Evolutionary conservation across 2,797 vertebrate species (phyloP).

Genomic region (Microctenopoma steveboyesi): DNA sequence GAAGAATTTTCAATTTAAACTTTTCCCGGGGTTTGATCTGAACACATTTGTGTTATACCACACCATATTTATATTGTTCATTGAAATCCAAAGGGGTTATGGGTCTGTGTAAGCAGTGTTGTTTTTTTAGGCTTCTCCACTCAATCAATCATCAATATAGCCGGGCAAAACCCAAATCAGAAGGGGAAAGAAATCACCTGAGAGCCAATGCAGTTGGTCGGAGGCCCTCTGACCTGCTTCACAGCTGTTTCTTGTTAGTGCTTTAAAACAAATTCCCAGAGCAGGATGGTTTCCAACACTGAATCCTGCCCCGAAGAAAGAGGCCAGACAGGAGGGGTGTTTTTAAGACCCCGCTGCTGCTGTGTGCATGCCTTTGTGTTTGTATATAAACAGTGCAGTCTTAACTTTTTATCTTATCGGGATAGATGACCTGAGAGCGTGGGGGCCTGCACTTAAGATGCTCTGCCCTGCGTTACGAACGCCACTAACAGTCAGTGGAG

Average conservation of each 20-base stretch:
- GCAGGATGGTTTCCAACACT: slow-evolving; percentile 74
- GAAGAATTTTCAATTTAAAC: no score
- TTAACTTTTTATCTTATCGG: slow-evolving; percentile 70
- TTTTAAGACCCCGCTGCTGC: slow-evolving; percentile 41
- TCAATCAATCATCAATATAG: no score
- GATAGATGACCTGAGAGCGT: slow-evolving; percentile 54
- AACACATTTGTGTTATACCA: no score
- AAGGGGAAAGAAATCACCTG: slow-evolving; percentile 39
- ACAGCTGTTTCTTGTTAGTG: slow-evolving; percentile 85
- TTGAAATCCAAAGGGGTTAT: no score
- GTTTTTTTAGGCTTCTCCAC: no score
- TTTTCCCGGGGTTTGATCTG: no score
- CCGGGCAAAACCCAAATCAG: no score
- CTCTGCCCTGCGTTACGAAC: slow-evolving; percentile 56
- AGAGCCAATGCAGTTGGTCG: slow-evolving; percentile 59
- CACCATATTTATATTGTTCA: no score
- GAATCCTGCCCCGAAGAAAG: slow-evolving; percentile 75
- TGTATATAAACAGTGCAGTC: slow-evolving; percentile 46
- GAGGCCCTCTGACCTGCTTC: slow-evolving; percentile 59
- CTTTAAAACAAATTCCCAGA: slow-evolving; percentile 81
- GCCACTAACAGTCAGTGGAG: slow-evolving; percentile 22
- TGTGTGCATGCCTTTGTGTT: slow-evolving; percentile 30
- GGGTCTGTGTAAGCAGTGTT: no score
- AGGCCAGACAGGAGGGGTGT: slow-evolving; percentile 60
- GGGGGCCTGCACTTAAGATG: slow-evolving; percentile 38